phyloP scores from a whole-genome alignment of 2,888 invertebrate genomes.

The Drosophila affinis region DNA sequence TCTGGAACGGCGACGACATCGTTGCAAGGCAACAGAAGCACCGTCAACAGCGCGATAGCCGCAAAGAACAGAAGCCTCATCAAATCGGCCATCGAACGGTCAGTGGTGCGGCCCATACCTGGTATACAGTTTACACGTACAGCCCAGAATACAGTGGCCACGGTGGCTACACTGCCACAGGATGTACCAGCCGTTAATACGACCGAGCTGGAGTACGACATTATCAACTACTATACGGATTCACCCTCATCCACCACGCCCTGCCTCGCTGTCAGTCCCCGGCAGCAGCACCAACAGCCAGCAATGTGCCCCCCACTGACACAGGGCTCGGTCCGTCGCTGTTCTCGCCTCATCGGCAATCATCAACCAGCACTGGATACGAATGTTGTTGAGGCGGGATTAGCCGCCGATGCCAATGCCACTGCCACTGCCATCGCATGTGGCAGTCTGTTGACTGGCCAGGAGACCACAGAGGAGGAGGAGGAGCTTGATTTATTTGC shows the following conservation, averaged over 20 bases:
- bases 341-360: conserved; percentile 48
- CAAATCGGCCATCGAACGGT: conserved; percentile 39
- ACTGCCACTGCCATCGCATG: neutral
- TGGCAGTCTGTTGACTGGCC: neutral
- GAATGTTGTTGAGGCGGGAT: conserved; percentile 51
- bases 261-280: conserved; percentile 27
- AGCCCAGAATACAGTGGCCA: neutral
- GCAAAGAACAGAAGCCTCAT: conserved; percentile 52
- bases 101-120: conserved; percentile 28
- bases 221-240: conserved; percentile 58
- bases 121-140: conserved; percentile 17
- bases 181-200: conserved; percentile 34
- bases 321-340: conserved; percentile 26
- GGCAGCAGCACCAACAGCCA: conserved; percentile 17
- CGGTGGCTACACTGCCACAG: neutral
- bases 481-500: neutral
- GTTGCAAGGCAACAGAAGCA: conserved; percentile 33
- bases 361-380: conserved; percentile 45
- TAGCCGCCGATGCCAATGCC: neutral
- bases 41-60: conserved; percentile 23
- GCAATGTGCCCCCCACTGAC: conserved; percentile 2
- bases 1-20: conserved; percentile 3
- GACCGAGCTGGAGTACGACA: conserved; percentile 67
- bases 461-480: neutral
- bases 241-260: conserved; percentile 9